Base-by-base conservation (phyloP, 2,797 vertebrate species). In the Tinamus major region DNA sequence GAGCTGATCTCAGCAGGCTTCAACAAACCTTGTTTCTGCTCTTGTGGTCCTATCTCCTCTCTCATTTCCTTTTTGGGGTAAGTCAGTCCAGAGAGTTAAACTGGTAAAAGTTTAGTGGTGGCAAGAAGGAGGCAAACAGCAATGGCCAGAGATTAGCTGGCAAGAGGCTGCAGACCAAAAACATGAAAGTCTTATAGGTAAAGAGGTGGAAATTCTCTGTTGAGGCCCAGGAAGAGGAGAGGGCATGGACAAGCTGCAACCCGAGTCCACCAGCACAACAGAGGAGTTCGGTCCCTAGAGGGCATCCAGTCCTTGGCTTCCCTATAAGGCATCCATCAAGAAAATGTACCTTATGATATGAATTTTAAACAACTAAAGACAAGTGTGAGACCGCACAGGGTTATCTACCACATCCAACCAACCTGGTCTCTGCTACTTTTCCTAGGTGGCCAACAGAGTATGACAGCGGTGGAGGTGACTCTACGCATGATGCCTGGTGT, bases 401-500 rank as follows among this genome's bases (percentile, higher is more conserved):
- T 48, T 19, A n/a, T 13, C 48, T n/a, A 53, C 21, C 1, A 46
- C 10, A 31, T 62, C 19, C 4, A 26, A 20, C 23, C 59, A 53
- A 10, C 23, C 26, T 64, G 0, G 0, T 6, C 61, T 24, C 7
- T 8, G 0, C 1, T 3, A 13, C 17, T 10, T 21, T 44, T 42
- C 44, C 7, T 20, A 26, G 0, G 0, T 3, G 21, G 20, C 39
- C 48, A 13, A 13, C 18, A 39, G 74, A 58, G 29, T 46, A 8
- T 0, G 6, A 13, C 20, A 20, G 53, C 5, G 20, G 0, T 12
- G 41, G 9, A 19, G 20, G 3, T 3, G 4, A 39, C 6, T 0
- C 1, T 4, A 8, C 1, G 10, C 9, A n/a, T 37, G 8, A 4
- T 3, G 19, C 26, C 4, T 6, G 0, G 10, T 44, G 10, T 9